These are phyloP conservation scores for Onthophagus taurus DNA, from an alignment of 1,140 invertebrate species.

Conservation along the genomic window DNA sequence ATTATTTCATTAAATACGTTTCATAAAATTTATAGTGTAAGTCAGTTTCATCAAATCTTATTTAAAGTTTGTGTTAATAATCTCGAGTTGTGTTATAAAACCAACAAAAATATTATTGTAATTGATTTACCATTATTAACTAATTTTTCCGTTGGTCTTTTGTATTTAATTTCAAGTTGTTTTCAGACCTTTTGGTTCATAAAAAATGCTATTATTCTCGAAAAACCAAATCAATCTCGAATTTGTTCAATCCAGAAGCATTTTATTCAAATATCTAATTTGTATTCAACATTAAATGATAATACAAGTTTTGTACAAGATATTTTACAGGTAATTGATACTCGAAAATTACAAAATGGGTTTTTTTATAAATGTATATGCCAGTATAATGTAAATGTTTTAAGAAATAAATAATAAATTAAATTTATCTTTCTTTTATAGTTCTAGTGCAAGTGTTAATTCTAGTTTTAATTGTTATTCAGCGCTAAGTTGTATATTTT, in stretches of 20 bases:
- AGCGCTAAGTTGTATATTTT: no score
- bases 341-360: neutral
- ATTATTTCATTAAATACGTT: conserved; percentile 21
- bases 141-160: conserved; percentile 27
- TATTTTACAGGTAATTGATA: neutral
- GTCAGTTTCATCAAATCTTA: conserved; percentile 21
- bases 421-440: no score
- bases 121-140: conserved; percentile 27
- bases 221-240: neutral
- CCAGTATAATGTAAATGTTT: conserved; percentile 1
- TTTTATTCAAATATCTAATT: conserved; percentile 2
- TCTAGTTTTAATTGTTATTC: no score
- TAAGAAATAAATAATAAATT: conserved; percentile 5
- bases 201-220: conserved; percentile 5
- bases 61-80: conserved; percentile 17
- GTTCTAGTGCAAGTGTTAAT: no score
- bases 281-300: neutral
- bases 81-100: conserved; percentile 12
- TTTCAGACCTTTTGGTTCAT: conserved; percentile 19
- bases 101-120: conserved; percentile 23
- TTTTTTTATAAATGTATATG: neutral
- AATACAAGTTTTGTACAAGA: conserved; percentile 1
- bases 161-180: conserved; percentile 20
- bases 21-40: conserved; percentile 13
- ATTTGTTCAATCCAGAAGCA: neutral